Evolutionary conservation across 2,113 vertebrate species (phyloP), one percentile per base, ranked within the genome.

Genomic region (Helogale parvula): DNA sequence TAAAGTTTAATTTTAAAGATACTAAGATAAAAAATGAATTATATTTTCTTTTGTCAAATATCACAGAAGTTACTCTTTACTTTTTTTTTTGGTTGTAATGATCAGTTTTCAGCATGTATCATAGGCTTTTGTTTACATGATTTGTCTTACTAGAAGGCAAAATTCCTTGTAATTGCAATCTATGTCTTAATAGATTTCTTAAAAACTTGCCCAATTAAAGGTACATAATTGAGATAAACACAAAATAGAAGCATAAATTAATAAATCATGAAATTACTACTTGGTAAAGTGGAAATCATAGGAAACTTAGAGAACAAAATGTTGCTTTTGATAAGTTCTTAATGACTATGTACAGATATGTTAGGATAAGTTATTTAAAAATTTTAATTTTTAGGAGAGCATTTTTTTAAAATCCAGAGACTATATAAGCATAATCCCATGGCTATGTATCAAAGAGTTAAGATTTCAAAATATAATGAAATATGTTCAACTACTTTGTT

Each of bases 41-140:
- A n/a, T 31, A 72, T 86, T 71, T 96, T 96, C 82, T 60, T 91
- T 66, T 66, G 23, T 50, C 57, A 89, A 21, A 45, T 97, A 27
- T 86, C 3, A 87, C 8, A 72, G 14, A 95, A 81, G 14, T 52
- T 79, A 77, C 60, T 66, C 13, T 88, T 17, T 93, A 54, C 21
- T 31, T 93, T 79, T 93, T n/a, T 41, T 23, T 91, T 95, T 71
- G 31, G 77, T 88, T 54, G 69, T 57, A 93, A 94, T 88, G 50
- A 84, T n/a, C 69, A 84, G 27, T 79, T 95, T 77, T 72, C 23
- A 71, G 7, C 27, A 66, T 38, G 38, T 3, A 60, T 57, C 54
- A 35, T 2, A 69, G 50, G 16, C 17, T 35, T 81, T 92, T 80
- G 33, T 74, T 87, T 80, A 66, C 60, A 76, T 35, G 54, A 66